Percentiles rank a stretch among this genome's conserved stretches.
phyloP scores from a whole-genome alignment of 2,888 invertebrate genomes.

The Syrphus vitripennis region DNA sequence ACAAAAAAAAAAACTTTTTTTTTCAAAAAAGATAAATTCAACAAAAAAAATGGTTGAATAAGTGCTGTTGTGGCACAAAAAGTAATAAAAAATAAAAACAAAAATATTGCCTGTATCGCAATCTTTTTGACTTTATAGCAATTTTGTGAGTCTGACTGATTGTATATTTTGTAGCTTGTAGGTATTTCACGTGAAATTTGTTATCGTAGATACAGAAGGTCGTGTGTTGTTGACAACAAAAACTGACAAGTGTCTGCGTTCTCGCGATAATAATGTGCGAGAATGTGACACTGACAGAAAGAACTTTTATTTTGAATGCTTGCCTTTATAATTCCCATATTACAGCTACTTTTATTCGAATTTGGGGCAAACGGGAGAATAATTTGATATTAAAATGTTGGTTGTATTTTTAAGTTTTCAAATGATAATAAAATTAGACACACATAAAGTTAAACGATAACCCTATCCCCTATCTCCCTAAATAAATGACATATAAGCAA shows the following conservation, averaged over 20 bases:
- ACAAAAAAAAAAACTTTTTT: not conserved
- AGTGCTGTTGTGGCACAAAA: constrained; percentile 38
- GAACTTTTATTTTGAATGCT: not conserved
- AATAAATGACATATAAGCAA: too few relatives aligned
- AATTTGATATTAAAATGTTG: constrained; percentile 34
- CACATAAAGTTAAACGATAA: not conserved
- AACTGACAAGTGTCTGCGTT: constrained; percentile 35
- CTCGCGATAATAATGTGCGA: constrained; percentile 31
- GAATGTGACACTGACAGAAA: constrained; percentile 11
- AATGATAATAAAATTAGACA: not conserved
- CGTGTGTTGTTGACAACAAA: constrained; percentile 67
- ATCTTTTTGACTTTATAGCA: constrained; percentile 15
- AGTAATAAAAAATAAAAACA: not conserved
- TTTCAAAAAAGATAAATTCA: constrained; percentile 18
- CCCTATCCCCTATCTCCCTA: not conserved
- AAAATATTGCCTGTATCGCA: constrained; percentile 37
- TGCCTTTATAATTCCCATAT: not conserved
- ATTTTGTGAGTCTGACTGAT: not conserved
- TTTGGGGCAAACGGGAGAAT: not conserved
- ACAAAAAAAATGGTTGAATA: constrained; percentile 1
- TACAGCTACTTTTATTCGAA: too few relatives aligned
- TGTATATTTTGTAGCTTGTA: not conserved
- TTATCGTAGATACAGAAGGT: constrained; percentile 61
- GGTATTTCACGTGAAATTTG: constrained; percentile 62
- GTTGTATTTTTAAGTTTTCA: not conserved